Evolutionary conservation across 2,113 vertebrate genomes (phyloP).

Genomic region (Thermophis baileyi): DNA sequence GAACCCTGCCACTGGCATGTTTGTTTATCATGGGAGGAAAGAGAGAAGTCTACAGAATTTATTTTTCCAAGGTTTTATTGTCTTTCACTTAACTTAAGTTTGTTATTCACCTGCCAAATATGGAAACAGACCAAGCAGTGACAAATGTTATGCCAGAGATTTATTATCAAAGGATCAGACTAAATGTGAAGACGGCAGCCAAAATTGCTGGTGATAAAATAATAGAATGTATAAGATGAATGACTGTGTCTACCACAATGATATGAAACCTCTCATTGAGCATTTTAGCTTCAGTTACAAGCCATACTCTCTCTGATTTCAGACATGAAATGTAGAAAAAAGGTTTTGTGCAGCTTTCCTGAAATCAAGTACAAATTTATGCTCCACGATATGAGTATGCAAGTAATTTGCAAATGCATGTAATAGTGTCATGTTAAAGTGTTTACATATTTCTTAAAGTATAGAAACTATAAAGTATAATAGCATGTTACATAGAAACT

Average conservation of each 20-base stretch:
- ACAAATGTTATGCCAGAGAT: neutral
- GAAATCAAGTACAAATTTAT: neutral
- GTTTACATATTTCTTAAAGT: neutral
- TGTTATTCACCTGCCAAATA: neutral
- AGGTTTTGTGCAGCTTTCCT: neutral
- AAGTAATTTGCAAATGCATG: neutral
- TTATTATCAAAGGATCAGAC: neutral
- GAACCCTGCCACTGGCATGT: neutral
- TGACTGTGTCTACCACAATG: neutral
- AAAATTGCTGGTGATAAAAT: neutral
- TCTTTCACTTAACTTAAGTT: neutral
- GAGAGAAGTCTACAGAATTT: neutral
- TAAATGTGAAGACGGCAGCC: neutral
- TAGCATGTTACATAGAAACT: neutral
- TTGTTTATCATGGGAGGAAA: neutral
- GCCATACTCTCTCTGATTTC: neutral
- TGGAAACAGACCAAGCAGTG: neutral
- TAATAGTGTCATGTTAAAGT: neutral
- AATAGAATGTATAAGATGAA: neutral
- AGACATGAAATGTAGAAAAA: neutral
- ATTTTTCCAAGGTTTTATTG: neutral
- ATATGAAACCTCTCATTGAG: neutral
- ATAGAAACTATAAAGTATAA: neutral
- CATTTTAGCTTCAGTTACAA: neutral
- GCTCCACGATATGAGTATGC: neutral